A percentile compares a stretch with the other conserved stretches of the same genome.
phyloP scores from a whole-genome alignment of 2,113 vertebrate genomes.

The Columba janthina region DNA sequence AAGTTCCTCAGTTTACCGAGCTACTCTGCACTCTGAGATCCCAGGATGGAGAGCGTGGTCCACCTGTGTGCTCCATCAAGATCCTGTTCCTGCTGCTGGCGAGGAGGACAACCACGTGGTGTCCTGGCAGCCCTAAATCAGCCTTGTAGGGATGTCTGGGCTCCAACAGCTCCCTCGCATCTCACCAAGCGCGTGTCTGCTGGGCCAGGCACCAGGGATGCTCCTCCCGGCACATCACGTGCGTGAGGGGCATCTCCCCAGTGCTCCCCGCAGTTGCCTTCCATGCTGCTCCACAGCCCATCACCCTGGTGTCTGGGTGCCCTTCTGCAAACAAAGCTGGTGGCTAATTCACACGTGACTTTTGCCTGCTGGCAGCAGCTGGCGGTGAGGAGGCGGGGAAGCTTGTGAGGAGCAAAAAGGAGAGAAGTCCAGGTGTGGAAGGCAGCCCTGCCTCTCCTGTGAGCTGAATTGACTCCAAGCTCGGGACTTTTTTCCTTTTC shows the following conservation, averaged over 20 bases:
- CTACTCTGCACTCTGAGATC: neutral
- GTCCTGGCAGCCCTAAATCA: neutral
- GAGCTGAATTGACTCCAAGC: neutral
- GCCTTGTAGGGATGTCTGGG: neutral
- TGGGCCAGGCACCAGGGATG: neutral
- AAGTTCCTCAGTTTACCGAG: rapidly evolving
- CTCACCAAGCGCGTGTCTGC: neutral
- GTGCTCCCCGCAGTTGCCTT: neutral
- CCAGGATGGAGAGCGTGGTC: rapidly evolving
- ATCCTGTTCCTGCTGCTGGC: rapidly evolving
- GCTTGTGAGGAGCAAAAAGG: neutral
- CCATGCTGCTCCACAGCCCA: rapidly evolving
- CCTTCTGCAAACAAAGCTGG: neutral
- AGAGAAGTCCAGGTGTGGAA: neutral
- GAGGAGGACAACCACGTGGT: neutral
- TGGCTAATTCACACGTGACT: neutral
- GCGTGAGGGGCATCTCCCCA: neutral
- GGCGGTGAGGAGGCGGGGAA: neutral
- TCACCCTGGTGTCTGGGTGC: neutral
- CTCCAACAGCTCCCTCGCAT: neutral
- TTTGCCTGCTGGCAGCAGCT: neutral
- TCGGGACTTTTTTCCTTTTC: neutral
- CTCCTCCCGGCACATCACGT: neutral
- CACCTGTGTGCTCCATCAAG: rapidly evolving
- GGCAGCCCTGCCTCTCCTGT: neutral